Conservation (phyloP, 2,888 invertebrate species). For the Anodontia alba region DNA sequence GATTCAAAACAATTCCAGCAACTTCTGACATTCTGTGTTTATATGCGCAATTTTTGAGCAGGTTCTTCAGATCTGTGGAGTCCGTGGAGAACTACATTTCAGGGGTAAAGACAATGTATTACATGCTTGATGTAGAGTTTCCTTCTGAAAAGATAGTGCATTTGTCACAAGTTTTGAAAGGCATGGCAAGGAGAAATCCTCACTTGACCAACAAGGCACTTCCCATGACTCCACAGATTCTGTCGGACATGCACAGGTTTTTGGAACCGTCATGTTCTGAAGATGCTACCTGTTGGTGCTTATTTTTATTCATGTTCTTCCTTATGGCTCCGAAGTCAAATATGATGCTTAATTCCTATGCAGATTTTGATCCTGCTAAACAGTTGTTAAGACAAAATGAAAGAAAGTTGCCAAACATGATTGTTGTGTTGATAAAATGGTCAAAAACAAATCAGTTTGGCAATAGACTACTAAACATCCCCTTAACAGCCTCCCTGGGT, state of each 20-base stretch:
- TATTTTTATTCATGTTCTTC: background rate
- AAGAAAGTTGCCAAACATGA: no score
- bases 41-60: background rate
- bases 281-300: background rate
- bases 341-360: background rate
- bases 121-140: background rate
- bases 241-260: background rate
- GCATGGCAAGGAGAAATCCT: background rate
- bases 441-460: background rate
- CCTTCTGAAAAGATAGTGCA: background rate
- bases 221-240: conserved; percentile 7
- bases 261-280: background rate
- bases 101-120: no score
- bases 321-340: background rate
- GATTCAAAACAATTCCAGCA: background rate
- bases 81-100: background rate
- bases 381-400: background rate
- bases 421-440: background rate
- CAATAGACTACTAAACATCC: background rate
- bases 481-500: background rate
- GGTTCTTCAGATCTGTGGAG: background rate
- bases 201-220: background rate
- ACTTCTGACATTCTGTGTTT: background rate
- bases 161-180: background rate
- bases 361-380: background rate